Percentiles rank a stretch among this genome's conserved stretches.
These are phyloP conservation scores for Chloroceryle inda DNA, from an alignment of 2,797 vertebrate species.

Conservation along the genomic window DNA sequence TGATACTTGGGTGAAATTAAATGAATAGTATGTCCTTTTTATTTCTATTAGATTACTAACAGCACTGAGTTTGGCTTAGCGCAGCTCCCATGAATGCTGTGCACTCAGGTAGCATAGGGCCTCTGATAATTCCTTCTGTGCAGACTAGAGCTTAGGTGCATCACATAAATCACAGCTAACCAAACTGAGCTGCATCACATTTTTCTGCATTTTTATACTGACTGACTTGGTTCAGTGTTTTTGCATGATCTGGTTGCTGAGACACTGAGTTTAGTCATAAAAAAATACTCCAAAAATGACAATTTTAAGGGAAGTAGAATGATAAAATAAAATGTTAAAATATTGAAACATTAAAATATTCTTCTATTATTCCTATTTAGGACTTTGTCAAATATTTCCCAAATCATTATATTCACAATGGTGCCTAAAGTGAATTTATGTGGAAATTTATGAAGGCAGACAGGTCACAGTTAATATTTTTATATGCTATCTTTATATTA, in stretches of 20 bases:
- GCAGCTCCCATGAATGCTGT: neutral
- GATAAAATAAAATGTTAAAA: neutral
- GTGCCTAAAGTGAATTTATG: neutral
- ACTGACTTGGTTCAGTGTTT: neutral
- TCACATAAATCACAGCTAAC: neutral
- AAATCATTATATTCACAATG: neutral
- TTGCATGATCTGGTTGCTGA: neutral
- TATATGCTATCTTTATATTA: neutral
- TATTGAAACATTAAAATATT: neutral
- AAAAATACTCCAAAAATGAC: too few relatives aligned
- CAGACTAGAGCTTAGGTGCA: too few relatives aligned
- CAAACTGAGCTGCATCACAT: neutral
- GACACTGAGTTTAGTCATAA: neutral
- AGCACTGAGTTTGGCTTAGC: neutral
- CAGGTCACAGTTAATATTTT: neutral
- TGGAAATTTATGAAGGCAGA: neutral
- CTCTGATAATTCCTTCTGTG: neutral
- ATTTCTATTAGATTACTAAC: neutral
- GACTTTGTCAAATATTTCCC: neutral
- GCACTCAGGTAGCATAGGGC: neutral
- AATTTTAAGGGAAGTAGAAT: neutral
- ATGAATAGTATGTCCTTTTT: neutral
- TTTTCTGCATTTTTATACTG: neutral
- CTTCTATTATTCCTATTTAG: neutral
- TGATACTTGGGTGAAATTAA: neutral